Conservation (phyloP, 2,113 vertebrate species). For the Narcine bancroftii region DNA sequence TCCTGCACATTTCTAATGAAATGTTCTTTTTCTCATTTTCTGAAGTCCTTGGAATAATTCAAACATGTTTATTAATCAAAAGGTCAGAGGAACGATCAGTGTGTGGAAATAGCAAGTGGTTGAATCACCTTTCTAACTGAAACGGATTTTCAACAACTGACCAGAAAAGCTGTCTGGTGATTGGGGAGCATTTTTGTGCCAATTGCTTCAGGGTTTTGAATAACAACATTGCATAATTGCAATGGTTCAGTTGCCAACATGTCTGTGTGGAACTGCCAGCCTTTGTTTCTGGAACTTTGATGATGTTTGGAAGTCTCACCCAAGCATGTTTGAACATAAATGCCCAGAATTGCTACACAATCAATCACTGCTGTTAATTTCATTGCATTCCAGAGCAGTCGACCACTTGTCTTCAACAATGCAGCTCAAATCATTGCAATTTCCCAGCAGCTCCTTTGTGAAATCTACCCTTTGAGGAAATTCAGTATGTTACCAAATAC, state of each 20-base stretch:
- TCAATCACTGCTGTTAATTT: too few relatives aligned
- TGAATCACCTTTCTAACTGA: background rate
- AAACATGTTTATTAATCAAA: background rate
- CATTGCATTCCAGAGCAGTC: too few relatives aligned
- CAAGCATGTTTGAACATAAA: too few relatives aligned
- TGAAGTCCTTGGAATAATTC: background rate
- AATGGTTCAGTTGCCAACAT: background rate
- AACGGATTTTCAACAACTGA: background rate
- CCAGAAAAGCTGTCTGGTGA: background rate
- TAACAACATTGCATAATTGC: background rate
- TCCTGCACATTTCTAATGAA: background rate
- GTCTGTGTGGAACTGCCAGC: too few relatives aligned
- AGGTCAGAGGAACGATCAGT: background rate
- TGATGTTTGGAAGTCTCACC: too few relatives aligned
- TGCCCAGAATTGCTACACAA: too few relatives aligned
- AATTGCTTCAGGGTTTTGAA: background rate
- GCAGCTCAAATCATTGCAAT: too few relatives aligned
- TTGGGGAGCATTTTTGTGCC: background rate
- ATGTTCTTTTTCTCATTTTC: background rate
- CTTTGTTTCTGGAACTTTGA: too few relatives aligned
- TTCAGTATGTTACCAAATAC: too few relatives aligned
- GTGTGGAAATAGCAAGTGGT: background rate
- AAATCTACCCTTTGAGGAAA: too few relatives aligned
- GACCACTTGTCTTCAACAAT: too few relatives aligned
- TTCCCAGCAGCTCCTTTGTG: too few relatives aligned